These are phyloP conservation scores for Eospalax fontanierii DNA, from an alignment of 2,797 vertebrate genomes.

Conservation along the genomic window DNA sequence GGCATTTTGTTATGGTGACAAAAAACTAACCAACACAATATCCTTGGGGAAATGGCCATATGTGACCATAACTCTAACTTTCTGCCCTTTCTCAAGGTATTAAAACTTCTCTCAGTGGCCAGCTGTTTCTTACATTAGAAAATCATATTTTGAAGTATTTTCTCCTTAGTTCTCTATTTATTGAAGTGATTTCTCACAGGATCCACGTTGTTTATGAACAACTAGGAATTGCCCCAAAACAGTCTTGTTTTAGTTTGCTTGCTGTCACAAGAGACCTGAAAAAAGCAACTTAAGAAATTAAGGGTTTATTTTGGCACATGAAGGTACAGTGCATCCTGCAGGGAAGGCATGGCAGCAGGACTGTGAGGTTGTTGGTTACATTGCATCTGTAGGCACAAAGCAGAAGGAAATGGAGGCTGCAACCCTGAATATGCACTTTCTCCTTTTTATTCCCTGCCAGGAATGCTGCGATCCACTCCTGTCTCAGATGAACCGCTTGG, in stretches of 20 bases:
- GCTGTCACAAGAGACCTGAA: too few relatives aligned
- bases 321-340: too few relatives aligned
- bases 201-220: neutral
- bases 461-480: too few relatives aligned
- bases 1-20: neutral
- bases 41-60: neutral
- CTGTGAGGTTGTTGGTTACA: neutral
- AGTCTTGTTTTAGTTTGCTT: neutral
- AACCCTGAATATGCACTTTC: neutral
- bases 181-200: neutral
- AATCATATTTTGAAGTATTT: conserved; percentile 15
- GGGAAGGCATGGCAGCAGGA: neutral
- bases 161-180: conserved; percentile 39
- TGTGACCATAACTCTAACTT: neutral
- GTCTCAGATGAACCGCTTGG: neutral
- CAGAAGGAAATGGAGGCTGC: too few relatives aligned
- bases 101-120: conserved; percentile 17
- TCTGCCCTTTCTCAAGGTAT: neutral
- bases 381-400: too few relatives aligned
- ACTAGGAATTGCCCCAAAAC: conserved; percentile 31
- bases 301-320: too few relatives aligned
- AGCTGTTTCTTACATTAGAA: conserved; percentile 42
- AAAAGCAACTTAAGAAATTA: neutral
- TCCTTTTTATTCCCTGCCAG: too few relatives aligned
- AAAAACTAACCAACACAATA: neutral